Conservation (phyloP, 2,113 vertebrate species). For the Myocastor coypus region DNA sequence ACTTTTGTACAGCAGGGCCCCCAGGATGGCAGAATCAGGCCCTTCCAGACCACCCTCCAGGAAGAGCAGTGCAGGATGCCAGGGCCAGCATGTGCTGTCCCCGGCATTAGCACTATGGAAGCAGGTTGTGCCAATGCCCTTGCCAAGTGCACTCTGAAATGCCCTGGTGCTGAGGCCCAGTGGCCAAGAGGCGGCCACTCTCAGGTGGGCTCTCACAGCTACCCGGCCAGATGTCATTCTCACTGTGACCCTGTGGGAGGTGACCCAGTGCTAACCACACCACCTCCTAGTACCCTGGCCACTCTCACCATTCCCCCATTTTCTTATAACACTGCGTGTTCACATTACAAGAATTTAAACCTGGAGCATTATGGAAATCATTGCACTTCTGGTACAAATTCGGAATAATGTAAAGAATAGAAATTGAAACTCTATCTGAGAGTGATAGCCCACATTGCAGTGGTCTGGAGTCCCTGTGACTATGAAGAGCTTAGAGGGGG, state of each 20-base stretch:
- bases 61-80: accelerated
- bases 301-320: not conserved
- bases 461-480: not conserved
- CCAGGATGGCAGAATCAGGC: not conserved
- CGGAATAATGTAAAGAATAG: not conserved
- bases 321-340: not conserved
- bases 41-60: too few relatives aligned
- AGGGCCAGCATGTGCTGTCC: not conserved
- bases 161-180: too few relatives aligned
- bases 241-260: not conserved
- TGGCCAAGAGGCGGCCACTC: not conserved
- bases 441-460: not conserved
- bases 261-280: too few relatives aligned
- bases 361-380: not conserved
- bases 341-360: not conserved
- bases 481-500: not conserved
- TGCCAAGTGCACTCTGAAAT: not conserved
- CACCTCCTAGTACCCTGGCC: not conserved
- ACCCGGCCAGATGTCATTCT: too few relatives aligned
- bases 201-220: not conserved
- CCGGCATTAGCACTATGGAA: not conserved
- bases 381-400: not conserved
- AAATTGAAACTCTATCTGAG: not conserved
- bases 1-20: not conserved
- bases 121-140: not conserved